A percentile compares a stretch with the other conserved stretches of the same genome.
Conservation (phyloP, 2,888 invertebrate genomes). For the Drosophila flavopinicola region DNA sequence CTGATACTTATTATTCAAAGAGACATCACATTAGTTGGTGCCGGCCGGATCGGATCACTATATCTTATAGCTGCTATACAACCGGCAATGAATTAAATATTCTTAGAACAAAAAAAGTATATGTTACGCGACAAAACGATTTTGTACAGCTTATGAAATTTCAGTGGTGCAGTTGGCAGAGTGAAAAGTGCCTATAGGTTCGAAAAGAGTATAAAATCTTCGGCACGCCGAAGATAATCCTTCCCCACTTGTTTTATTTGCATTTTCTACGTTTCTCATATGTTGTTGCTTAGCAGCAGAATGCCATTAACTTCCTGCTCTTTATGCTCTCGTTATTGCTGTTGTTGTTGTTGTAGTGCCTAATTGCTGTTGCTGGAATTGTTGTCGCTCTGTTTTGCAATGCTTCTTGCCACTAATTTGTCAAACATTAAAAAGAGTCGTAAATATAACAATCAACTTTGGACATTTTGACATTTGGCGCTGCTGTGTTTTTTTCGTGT, state of each 20-base stretch:
- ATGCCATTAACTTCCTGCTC: constrained; percentile 68
- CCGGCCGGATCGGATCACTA: too few species aligned
- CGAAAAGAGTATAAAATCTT: neutral
- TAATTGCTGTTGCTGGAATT: constrained; percentile 35
- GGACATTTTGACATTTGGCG: constrained; percentile 70
- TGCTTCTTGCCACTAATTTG: constrained; percentile 69
- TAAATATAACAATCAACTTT: constrained; percentile 78
- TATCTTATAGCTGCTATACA: too few species aligned
- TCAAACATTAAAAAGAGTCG: constrained; percentile 75
- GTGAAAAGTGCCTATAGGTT: too few species aligned
- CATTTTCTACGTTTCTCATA: neutral
- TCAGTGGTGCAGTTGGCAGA: too few species aligned
- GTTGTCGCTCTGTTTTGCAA: constrained; percentile 46
- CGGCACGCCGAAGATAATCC: too few species aligned
- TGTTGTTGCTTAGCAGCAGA: constrained; percentile 34
- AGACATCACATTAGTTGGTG: too few species aligned
- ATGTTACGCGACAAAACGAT: too few species aligned
- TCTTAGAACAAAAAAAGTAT: too few species aligned
- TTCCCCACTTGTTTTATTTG: neutral
- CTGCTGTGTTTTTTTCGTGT: constrained; percentile 46
- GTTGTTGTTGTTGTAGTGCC: constrained; percentile 29
- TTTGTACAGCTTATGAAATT: too few species aligned
- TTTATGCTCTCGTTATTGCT: constrained; percentile 37
- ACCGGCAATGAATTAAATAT: too few species aligned
- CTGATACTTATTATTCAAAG: too few species aligned